These are phyloP conservation scores for Coelopa frigida DNA, from an alignment of 1,140 invertebrate species.

Conservation along the genomic window DNA sequence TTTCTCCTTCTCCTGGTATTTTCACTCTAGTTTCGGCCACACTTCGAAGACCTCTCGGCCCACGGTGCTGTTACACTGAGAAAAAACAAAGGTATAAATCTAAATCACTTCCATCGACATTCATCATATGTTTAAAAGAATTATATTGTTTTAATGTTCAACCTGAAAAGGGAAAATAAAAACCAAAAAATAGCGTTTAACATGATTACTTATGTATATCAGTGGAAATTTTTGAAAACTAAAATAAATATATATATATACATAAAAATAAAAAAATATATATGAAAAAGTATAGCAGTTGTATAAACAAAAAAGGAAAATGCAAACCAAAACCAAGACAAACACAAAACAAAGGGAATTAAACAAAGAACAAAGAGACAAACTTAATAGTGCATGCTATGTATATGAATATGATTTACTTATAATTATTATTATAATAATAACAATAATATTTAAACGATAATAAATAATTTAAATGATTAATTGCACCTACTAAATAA, in stretches of 20 bases:
- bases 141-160: conserved; percentile 18
- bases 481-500: conserved; percentile 43
- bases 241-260: conserved; percentile 15
- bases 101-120: conserved; percentile 4
- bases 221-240: conserved; percentile 7
- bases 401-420: conserved; percentile 19
- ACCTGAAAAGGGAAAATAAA: conserved; percentile 4
- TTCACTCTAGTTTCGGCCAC: no score
- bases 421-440: conserved; percentile 28
- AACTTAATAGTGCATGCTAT: conserved; percentile 13
- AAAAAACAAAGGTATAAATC: no score
- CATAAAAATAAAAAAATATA: conserved; percentile 17
- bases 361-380: conserved; percentile 16
- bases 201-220: conserved; percentile 13
- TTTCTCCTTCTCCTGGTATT: no score
- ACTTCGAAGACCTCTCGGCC: no score
- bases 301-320: not conserved
- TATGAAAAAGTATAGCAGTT: conserved; percentile 4
- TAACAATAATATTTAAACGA: conserved; percentile 34
- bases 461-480: conserved; percentile 44
- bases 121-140: conserved; percentile 28
- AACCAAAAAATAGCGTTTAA: conserved; percentile 15
- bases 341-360: conserved; percentile 12
- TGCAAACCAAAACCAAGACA: conserved; percentile 5
- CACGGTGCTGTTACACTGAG: no score